phyloP scores from a whole-genome alignment of 2,113 vertebrate species.

The Patagioenas fasciata region DNA sequence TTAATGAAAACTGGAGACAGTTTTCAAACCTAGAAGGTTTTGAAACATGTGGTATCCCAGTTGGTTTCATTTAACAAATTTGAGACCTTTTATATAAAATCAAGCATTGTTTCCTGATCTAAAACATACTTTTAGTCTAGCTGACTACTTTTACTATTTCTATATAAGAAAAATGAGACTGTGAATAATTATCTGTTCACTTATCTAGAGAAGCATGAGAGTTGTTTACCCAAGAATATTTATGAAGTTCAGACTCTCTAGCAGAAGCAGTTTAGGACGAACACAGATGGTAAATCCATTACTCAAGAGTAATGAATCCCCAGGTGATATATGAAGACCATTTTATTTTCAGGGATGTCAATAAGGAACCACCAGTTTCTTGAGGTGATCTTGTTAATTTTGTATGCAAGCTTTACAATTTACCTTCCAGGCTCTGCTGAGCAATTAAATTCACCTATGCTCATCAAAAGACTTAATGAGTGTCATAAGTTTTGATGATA shows the following conservation, averaged over 20 bases:
- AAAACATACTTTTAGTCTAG: background rate
- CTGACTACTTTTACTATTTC: background rate
- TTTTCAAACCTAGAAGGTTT: background rate
- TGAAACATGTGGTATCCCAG: background rate
- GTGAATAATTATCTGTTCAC: background rate
- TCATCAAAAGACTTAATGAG: conserved; percentile 55
- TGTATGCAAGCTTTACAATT: conserved; percentile 16
- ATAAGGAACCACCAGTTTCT: background rate
- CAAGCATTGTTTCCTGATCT: background rate
- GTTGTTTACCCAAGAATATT: conserved; percentile 17
- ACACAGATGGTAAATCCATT: conserved; percentile 27
- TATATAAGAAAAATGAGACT: background rate
- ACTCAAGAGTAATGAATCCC: conserved; percentile 24
- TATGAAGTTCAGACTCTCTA: conserved; percentile 5
- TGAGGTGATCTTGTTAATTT: conserved; percentile 49
- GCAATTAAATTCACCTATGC: conserved; percentile 58
- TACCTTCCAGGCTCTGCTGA: conserved; percentile 33
- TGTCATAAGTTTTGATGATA: conserved; percentile 53
- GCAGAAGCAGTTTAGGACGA: background rate
- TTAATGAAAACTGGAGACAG: background rate
- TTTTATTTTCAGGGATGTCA: conserved; percentile 2
- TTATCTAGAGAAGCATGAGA: background rate
- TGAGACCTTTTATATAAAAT: background rate
- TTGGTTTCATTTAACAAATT: background rate
- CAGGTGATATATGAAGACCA: background rate